A percentile compares a stretch with the other conserved stretches of the same genome.
Conservation (phyloP, 1,140 invertebrate species). For the Triops longicaudatus region DNA sequence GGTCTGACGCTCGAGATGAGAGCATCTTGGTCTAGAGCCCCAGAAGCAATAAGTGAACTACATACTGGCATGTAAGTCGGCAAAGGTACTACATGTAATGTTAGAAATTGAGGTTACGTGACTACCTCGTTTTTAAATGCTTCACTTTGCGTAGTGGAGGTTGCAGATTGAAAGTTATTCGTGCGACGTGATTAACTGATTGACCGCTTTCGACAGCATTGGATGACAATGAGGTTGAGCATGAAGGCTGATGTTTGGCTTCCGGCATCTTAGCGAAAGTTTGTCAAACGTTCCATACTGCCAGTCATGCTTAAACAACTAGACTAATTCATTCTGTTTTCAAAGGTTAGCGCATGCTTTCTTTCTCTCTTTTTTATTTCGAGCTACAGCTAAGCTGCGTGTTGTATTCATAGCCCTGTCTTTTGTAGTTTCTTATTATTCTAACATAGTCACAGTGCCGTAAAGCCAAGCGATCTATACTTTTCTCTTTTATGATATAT, state of each 20-base stretch:
- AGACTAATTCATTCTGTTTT: background rate
- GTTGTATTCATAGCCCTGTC: no score
- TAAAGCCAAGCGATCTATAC: no score
- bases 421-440: no score
- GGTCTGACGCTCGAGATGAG: background rate
- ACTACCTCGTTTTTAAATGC: background rate
- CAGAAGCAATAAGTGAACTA: slow-evolving; percentile 1
- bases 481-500: no score
- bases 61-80: background rate
- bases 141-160: background rate
- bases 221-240: background rate
- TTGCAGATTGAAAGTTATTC: slow-evolving; percentile 1
- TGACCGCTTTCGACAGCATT: background rate
- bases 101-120: background rate
- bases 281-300: background rate
- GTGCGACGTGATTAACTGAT: background rate
- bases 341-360: no score
- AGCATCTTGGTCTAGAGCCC: background rate
- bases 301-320: slow-evolving; percentile 1
- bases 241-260: background rate
- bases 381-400: no score
- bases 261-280: background rate
- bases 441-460: no score
- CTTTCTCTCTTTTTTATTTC: no score
- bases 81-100: background rate